Evolutionary conservation across 2,113 vertebrate species (phyloP), one percentile per base, ranked within the genome.

Genomic region (Psilopsiagon aurifrons): DNA sequence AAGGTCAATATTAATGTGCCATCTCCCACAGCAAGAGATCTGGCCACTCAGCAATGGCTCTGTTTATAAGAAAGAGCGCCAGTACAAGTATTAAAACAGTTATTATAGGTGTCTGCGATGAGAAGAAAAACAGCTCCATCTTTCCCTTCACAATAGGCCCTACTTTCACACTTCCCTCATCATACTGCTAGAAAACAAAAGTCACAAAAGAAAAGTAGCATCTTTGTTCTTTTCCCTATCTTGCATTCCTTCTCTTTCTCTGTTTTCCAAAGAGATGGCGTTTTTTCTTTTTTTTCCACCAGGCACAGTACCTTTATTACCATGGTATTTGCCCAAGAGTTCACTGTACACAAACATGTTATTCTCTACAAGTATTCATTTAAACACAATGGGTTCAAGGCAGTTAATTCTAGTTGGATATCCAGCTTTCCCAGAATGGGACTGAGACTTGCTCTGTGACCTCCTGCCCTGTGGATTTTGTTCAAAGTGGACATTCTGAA

Each of bases 1-100:
- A 70, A 74, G 55, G 27, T 92, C 73, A 64, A 44, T 37, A 84
- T 88, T 92, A 96, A 94, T 33, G 33, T 83, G 73, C 80, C 83
- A 67, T 92, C 60, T 83, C 75, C 51, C 87, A 74, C 90, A 97
- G 92, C 78, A 86, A 83, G 94, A 75, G 43, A 94, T 47, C 62
- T 95, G 94, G 94, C 92, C 93, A 37, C 46, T 67, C 54, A 68
- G 79, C 64, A 90, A 78, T 8, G 0, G 77, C 23, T 9, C 43
- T 67, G 68, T 83, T 96, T 80, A 74, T 70, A 91, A 88, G 68
- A 68, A 86, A 37, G 24, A 83, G 16, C 0, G 1, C n/a, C 79
- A 94, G 27, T 25, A 3, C 46, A 90, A 86, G 55, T 44, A 96
- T 84, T 75, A 70, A 74, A 88, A 60, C 66, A 77, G 39, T 94